Conservation (phyloP, 1,140 invertebrate genomes). For the Heliconius nattereri region DNA sequence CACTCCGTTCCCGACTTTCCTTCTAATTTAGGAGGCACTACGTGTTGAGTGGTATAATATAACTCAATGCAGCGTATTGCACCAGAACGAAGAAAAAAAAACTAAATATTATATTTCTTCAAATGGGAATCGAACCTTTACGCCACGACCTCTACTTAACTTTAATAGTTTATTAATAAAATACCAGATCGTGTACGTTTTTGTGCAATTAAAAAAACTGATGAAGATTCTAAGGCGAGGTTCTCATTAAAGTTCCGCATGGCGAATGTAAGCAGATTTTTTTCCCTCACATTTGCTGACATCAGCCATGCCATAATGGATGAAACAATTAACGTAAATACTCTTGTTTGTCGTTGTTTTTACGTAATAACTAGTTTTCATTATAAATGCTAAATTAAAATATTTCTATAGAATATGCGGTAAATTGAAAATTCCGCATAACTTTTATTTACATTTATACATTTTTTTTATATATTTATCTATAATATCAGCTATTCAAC, state of each 20-base stretch:
- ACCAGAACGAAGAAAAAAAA: too few relatives aligned
- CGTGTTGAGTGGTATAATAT: too few relatives aligned
- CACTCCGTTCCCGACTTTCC: too few relatives aligned
- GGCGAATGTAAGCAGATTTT: not conserved
- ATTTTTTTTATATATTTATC: not conserved
- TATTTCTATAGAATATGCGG: not conserved
- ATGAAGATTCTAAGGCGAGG: not conserved
- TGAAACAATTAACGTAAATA: not conserved
- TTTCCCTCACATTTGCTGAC: not conserved
- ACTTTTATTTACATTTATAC: not conserved
- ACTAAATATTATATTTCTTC: too few relatives aligned
- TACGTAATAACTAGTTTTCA: conserved; percentile 13
- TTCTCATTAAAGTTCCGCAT: not conserved
- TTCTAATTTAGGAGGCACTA: too few relatives aligned
- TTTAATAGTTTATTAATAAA: not conserved
- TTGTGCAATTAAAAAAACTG: not conserved
- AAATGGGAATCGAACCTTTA: too few relatives aligned
- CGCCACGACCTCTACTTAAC: too few relatives aligned
- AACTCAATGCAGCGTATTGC: too few relatives aligned
- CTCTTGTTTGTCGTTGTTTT: conserved; percentile 3
- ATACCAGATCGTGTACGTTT: not conserved
- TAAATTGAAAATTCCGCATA: conserved; percentile 8
- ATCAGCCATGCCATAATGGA: not conserved
- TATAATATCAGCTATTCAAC: too few relatives aligned
- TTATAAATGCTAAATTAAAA: conserved; percentile 10